Evolutionary conservation across 2,797 vertebrate species (phyloP).

Genomic region (Enteromius viviparus): DNA sequence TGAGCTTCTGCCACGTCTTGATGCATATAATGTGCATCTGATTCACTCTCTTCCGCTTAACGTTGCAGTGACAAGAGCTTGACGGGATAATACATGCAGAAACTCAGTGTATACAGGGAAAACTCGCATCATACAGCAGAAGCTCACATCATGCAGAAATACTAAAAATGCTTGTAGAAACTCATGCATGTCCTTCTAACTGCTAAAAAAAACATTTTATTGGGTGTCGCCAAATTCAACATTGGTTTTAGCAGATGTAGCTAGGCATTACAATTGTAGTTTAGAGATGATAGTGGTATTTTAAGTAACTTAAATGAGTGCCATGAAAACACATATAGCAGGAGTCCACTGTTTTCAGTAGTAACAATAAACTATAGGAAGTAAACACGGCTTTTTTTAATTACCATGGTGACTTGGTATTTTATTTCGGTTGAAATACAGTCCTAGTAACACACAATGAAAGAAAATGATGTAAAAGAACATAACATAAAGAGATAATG

Average conservation of each 20-base stretch:
- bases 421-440: neutral
- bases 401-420: neutral
- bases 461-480: neutral
- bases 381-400: neutral
- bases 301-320: neutral
- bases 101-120: neutral
- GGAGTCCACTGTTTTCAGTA: neutral
- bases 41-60: constrained; percentile 35
- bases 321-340: neutral
- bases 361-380: neutral
- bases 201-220: neutral
- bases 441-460: neutral
- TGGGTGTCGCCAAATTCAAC: neutral
- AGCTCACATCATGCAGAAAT: neutral
- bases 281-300: neutral
- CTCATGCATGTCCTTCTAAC: neutral
- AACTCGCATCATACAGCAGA: neutral
- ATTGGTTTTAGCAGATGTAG: neutral
- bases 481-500: neutral
- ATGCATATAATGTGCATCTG: neutral
- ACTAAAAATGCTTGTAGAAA: neutral
- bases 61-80: neutral
- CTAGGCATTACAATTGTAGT: neutral
- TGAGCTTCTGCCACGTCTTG: constrained; percentile 79
- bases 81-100: neutral